Base-by-base conservation (phyloP, 2,888 invertebrate genomes). In the Gibbula magus region DNA sequence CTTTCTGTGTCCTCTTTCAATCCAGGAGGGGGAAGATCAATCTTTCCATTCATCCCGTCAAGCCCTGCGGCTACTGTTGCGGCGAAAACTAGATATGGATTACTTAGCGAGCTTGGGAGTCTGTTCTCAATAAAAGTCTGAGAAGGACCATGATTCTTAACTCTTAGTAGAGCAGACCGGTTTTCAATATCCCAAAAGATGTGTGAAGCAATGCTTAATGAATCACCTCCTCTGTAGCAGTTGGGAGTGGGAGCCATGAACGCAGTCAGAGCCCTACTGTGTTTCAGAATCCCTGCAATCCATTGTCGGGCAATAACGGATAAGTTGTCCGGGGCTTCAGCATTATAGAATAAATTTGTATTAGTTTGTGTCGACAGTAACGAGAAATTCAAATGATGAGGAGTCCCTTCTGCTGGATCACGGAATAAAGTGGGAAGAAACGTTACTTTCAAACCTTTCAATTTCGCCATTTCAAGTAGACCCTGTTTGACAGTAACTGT, bases 1-100 rank as follows among this genome's bases (percentile, higher is more conserved):
- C 3, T 3, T 35, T 35, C 35, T 35, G 35, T 35, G 35, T 35
- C 35, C 3, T 35, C 35, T 35, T 35, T 35, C 35, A 35, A 35
- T 8, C 35, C 35, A 35, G 35, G 35, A 35, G 35, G 35, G 35
- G 83, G 83, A 29, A 79, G 79, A 5, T 39, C 56, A 29, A 83
- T 53, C 56, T 81, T 66, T 39, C 75, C 56, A 32, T 73, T 75
- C 51, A 83, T 52, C 4, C 83, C 83, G 35, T 83, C 83, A 66
- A 83, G 56, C 7, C 83, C 83, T 2, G 83, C 83, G 18, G 83
- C 83, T n/a, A 83, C 52, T 4, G 79, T 81, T 3, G 77, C 83
- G 0, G 83, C 83, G 18, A 83, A 53, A 53, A 70, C 81, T 0
- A 83, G 77, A 77, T 83, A 83, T 2, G 83, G 79, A 56, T 75